Evolutionary conservation across 2,888 invertebrate genomes (phyloP).

Genomic region (Cyaniris semiargus): DNA sequence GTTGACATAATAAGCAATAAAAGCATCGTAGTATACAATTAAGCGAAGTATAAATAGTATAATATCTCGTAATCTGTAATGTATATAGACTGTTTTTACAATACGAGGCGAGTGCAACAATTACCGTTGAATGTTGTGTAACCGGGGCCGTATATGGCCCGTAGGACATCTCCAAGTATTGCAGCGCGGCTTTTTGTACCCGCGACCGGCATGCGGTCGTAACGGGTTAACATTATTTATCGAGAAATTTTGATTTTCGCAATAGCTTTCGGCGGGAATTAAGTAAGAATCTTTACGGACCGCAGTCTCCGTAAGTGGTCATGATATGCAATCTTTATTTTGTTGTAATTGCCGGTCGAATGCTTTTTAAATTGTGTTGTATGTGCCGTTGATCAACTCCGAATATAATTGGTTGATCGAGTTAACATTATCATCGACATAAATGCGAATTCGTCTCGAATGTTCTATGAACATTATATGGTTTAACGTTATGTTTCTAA

Average conservation of each 20-base stretch:
- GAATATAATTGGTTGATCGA: neutral
- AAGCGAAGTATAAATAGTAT: neutral
- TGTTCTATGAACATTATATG: neutral
- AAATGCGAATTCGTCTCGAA: neutral
- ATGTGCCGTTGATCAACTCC: neutral
- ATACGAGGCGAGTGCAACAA: constrained; percentile 16
- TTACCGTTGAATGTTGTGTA: constrained; percentile 19
- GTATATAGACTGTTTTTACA: constrained; percentile 6
- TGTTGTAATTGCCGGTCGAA: neutral
- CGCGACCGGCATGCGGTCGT: constrained; percentile 7
- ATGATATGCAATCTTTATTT: constrained; percentile 9
- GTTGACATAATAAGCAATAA: neutral
- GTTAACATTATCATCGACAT: neutral
- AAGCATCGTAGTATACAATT: neutral
- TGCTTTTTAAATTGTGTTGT: neutral
- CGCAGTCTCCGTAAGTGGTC: neutral
- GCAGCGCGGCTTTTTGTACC: constrained; percentile 26
- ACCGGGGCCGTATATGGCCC: constrained; percentile 13
- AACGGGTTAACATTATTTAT: constrained; percentile 22
- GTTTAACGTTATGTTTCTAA: neutral
- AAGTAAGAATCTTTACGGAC: neutral
- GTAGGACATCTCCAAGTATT: constrained; percentile 16
- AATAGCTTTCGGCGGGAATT: neutral
- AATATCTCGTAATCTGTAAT: neutral
- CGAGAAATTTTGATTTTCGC: constrained; percentile 30